phyloP scores from a whole-genome alignment of 2,888 invertebrate species.

The Caenorhabditis plicata region DNA sequence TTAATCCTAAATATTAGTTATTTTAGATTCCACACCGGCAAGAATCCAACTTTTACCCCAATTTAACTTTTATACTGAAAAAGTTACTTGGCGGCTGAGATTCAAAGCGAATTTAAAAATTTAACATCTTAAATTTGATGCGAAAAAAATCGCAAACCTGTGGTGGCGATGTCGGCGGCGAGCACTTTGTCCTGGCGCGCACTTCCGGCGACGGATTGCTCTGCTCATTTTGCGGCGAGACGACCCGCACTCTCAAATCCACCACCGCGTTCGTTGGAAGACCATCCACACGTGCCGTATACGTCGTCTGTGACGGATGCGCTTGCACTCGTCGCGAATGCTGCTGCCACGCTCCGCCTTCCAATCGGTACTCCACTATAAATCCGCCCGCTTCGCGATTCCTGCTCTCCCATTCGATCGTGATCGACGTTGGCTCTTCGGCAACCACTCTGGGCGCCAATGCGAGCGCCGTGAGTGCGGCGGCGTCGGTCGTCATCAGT shows the following conservation, averaged over 20 bases:
- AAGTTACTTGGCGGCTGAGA: too few species aligned
- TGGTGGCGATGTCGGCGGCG: conserved; percentile 61
- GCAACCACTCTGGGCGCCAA: conserved; percentile 59
- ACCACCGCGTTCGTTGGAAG: conserved; percentile 64
- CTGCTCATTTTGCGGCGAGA: conserved; percentile 56
- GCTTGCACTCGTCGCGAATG: conserved; percentile 56
- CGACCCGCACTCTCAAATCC: conserved; percentile 59
- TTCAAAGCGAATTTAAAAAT: too few species aligned
- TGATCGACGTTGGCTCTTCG: conserved; percentile 60
- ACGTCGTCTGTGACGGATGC: conserved; percentile 51
- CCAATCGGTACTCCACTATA: conserved; percentile 61
- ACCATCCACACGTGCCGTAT: conserved; percentile 54
- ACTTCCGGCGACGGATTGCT: conserved; percentile 64
- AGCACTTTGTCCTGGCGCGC: conserved; percentile 63
- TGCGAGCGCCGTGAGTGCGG: conserved; percentile 48
- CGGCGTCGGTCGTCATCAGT: conserved; percentile 60
- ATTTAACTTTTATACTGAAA: too few species aligned
- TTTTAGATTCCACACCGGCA: too few species aligned
- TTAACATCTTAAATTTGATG: too few species aligned
- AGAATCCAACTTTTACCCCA: too few species aligned
- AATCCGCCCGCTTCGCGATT: conserved; percentile 55
- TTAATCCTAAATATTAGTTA: too few species aligned
- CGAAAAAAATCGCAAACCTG: too few species aligned
- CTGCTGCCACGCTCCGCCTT: conserved; percentile 61
- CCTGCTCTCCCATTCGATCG: conserved; percentile 63